Base-by-base conservation (phyloP, 2,888 invertebrate species). In the Erannis defoliaria region DNA sequence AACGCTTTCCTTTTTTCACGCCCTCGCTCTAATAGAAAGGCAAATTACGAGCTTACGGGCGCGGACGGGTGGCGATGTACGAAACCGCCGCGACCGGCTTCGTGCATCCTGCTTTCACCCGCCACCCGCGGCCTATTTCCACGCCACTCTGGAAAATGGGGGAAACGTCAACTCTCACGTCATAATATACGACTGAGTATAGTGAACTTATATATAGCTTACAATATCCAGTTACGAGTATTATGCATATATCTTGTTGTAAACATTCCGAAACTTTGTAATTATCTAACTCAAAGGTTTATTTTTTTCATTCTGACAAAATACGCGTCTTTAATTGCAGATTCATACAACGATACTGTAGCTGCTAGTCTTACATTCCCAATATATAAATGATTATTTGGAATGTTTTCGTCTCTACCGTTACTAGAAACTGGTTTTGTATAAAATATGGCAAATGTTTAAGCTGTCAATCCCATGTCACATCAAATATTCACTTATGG, bases 1-100 rank as follows among this genome's bases (percentile, higher is more conserved):
- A 93, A 92, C 90, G 93, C 93, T 93, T 93, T 93, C 93, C 92
- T 92, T 93, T 93, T 93, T 93, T 92, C 92, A 93, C 93, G 92
- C 93, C 93, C 93, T 92, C 91, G 83, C 87, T 92, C 90, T 93
- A 93, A 93, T 93, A 93, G 93, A 93, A 93, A 93, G 93, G 92
- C 93, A 92, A 93, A 93, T 93, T 92, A 93, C 92, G 92, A 92
- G 92, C 91, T 93, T 93, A 92, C 91, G 89, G 89, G 90, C 90
- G 92, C 92, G 89, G 91, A 92, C 92, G 92, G 92, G 92, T 90
- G 90, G 90, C 91, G 89, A 90, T 92, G 92, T 92, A 88, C 88
- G 88, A 89, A 91, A 92, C 91, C 92, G 84, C 92, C 80, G 78
- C 82, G 80, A 75, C 81, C 77, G 83, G 78, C 78, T 60, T 82